Percentiles rank a stretch among this genome's conserved stretches.
These are phyloP conservation scores for Drosophila subsilvestris DNA, from an alignment of 2,888 invertebrate genomes.

Conservation along the genomic window DNA sequence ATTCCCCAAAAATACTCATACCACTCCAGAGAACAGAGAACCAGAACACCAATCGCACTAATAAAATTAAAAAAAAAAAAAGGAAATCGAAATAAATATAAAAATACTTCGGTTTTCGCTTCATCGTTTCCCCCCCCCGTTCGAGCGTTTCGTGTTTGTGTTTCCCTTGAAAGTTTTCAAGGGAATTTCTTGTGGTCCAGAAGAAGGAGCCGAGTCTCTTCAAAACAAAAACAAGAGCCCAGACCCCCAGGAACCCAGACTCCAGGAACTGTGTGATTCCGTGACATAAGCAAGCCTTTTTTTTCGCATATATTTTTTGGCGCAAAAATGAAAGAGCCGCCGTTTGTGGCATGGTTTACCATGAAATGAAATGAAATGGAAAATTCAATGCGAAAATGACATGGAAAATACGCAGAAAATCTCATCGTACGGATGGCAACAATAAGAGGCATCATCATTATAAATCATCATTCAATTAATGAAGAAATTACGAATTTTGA, in stretches of 20 bases:
- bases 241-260: conserved; percentile 14
- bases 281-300: conserved; percentile 52
- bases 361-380: conserved; percentile 13
- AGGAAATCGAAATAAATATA: background rate
- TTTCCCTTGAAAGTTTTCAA: background rate
- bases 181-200: background rate
- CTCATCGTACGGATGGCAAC: conserved; percentile 59
- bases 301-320: conserved; percentile 59
- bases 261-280: conserved; percentile 17
- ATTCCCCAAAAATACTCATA: conserved; percentile 54
- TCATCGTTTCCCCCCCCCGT: background rate
- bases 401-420: conserved; percentile 81
- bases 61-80: background rate
- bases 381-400: conserved; percentile 69
- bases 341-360: conserved; percentile 21
- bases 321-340: conserved; percentile 63
- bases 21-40: conserved; percentile 26
- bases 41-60: background rate
- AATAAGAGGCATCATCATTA: conserved; percentile 12
- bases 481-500: background rate
- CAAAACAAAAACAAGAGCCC: conserved; percentile 3
- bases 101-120: background rate
- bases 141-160: conserved; percentile 6
- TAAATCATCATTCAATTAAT: conserved; percentile 8
- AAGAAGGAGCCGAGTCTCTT: background rate